Percentiles rank a stretch among this genome's conserved stretches.
phyloP scores from a whole-genome alignment of 2,888 invertebrate species.

The Aleiodes alternator region DNA sequence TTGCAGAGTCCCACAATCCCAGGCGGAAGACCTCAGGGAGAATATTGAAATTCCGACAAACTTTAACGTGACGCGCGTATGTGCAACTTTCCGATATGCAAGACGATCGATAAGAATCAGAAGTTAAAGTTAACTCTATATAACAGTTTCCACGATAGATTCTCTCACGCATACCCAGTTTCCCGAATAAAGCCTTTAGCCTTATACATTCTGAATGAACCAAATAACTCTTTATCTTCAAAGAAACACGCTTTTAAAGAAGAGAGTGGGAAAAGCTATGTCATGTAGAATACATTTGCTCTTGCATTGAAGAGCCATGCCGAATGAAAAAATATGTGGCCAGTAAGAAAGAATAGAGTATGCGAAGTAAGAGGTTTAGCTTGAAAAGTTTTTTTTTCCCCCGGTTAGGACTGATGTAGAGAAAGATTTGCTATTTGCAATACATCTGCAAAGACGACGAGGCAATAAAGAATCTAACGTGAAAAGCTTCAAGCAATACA shows the following conservation, averaged over 20 bases:
- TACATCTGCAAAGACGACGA: conserved; percentile 44
- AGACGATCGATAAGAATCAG: conserved; percentile 44
- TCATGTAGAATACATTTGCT: no score
- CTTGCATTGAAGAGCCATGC: no score
- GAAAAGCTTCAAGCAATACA: conserved; percentile 46
- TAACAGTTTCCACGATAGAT: conserved; percentile 3
- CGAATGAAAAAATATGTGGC: no score
- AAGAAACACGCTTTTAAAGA: no score
- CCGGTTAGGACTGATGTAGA: conserved; percentile 10
- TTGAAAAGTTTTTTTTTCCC: background rate
- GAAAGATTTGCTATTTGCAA: conserved; percentile 25
- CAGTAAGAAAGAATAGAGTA: no score
- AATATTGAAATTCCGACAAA: conserved; percentile 48
- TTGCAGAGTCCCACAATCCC: background rate
- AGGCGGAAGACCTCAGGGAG: conserved; percentile 26
- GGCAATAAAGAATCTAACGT: conserved; percentile 47
- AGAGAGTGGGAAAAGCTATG: no score
- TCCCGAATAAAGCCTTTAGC: background rate
- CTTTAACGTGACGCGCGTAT: conserved; percentile 42
- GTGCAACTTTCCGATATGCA: conserved; percentile 43
- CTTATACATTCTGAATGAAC: no score
- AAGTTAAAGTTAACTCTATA: conserved; percentile 37
- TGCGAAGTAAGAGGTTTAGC: conserved; percentile 17
- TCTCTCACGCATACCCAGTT: background rate
- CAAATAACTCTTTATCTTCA: no score